Conservation (phyloP, 2,888 invertebrate genomes). For the Aphidius colemani region DNA sequence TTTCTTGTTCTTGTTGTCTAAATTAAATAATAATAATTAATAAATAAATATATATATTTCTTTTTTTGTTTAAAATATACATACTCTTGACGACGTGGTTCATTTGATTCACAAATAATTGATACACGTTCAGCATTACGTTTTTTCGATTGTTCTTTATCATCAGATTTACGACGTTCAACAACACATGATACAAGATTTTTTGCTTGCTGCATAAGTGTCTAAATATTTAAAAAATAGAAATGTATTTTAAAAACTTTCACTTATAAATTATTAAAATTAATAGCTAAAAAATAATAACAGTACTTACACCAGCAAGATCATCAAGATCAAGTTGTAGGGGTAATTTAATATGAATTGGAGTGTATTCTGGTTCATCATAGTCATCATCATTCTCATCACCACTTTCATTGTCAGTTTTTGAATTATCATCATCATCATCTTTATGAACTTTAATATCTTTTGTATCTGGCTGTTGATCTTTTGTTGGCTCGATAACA, state of each 20-base stretch:
- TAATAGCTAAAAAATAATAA: slow-evolving; percentile 6
- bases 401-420: slow-evolving; percentile 65
- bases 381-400: slow-evolving; percentile 63
- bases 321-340: slow-evolving; percentile 84
- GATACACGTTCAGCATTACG: slow-evolving; percentile 85
- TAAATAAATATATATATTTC: background rate
- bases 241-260: slow-evolving; percentile 11
- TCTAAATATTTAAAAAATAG: slow-evolving; percentile 45
- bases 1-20: slow-evolving; percentile 53
- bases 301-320: slow-evolving; percentile 67
- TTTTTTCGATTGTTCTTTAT: slow-evolving; percentile 70
- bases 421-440: slow-evolving; percentile 55
- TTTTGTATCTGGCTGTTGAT: slow-evolving; percentile 42
- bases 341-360: slow-evolving; percentile 75
- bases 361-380: slow-evolving; percentile 57
- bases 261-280: slow-evolving; percentile 12
- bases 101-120: slow-evolving; percentile 86
- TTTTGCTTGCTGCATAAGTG: slow-evolving; percentile 62
- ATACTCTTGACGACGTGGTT: slow-evolving; percentile 67
- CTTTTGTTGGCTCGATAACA: slow-evolving; percentile 44
- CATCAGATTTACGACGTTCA: slow-evolving; percentile 82
- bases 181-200: slow-evolving; percentile 91
- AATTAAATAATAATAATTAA: background rate
- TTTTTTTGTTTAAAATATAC: slow-evolving; percentile 25
- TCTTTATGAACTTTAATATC: slow-evolving; percentile 62